Conservation (phyloP, 2,888 invertebrate species). For the Drosophila eohydei region DNA sequence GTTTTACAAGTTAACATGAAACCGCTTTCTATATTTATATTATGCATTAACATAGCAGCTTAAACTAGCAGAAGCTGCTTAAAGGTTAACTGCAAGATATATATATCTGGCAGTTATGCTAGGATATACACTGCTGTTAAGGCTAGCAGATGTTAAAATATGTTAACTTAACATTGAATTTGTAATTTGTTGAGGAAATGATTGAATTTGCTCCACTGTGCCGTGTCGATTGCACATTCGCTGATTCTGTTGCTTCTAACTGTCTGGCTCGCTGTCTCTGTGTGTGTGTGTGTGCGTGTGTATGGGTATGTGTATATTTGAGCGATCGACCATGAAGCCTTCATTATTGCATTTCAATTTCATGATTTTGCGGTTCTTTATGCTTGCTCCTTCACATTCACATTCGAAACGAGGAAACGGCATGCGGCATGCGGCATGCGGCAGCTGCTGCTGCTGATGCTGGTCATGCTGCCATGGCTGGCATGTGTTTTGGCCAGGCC, state of each 20-base stretch:
- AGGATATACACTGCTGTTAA: not conserved
- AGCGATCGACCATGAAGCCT: conserved; percentile 80
- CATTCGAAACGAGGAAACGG: conserved; percentile 27
- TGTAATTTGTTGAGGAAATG: too few species aligned
- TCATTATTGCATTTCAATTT: conserved; percentile 77
- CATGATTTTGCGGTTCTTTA: conserved; percentile 78
- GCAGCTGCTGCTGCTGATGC: conserved; percentile 18
- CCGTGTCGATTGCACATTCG: conserved; percentile 71
- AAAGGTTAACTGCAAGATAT: too few species aligned
- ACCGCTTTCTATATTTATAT: too few species aligned
- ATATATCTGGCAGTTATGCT: not conserved
- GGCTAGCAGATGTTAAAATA: not conserved
- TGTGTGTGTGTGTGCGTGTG: conserved; percentile 20
- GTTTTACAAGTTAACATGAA: too few species aligned
- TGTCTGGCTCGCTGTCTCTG: conserved; percentile 28
- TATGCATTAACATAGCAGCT: too few species aligned
- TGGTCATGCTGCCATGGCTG: conserved; percentile 34
- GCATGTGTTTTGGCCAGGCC: conserved; percentile 58
- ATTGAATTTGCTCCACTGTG: conserved; percentile 8
- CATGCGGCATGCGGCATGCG: conserved; percentile 16
- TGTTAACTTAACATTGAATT: not conserved
- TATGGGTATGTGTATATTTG: conserved; percentile 54
- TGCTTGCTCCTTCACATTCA: conserved; percentile 64
- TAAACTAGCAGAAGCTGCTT: too few species aligned
- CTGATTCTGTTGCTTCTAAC: conserved; percentile 52